Evolutionary conservation across 2,888 invertebrate species (phyloP), one percentile per base, ranked within the genome.

Genomic region (Gnatocerus cornutus): DNA sequence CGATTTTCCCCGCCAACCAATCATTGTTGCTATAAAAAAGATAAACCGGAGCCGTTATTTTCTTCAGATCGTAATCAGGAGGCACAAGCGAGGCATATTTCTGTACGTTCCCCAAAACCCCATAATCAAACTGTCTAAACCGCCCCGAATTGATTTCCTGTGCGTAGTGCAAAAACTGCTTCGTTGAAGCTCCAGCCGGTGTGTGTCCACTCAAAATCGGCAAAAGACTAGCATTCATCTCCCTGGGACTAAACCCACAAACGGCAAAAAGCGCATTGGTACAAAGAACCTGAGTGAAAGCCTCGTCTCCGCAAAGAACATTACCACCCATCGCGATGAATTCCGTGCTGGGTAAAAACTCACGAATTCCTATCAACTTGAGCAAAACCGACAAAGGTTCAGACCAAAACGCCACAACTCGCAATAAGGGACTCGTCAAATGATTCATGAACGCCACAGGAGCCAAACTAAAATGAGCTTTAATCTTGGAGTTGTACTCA

Each of bases 81-180:
- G 70, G 66, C 37, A 8, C 1, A 3, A 12, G 1, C n/a, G 16
- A 45, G 1, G 45, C 56, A 61, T 70, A 70, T 14, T 21, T 56
- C 10, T 48, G 29, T 9, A 66, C 13, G 55, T 70, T 70, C 8
- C 1, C 29, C 6, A 14, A 1, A 3, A 21, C 4, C 6, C 90
- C 90, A 69, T 87, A 85, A 79, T 91, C 89, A 75, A 87, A 91
- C 69, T 89, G 87, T 12, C 88, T 81, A 30, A 80, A 76, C 37
- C 75, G 52, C 3, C 72, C 74, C 1, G 74, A 48, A 16, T 67
- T 64, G 56, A 75, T 73, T 29, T 63, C 52, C 37, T 75, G 77
- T 1, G 73, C 72, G 78, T 88, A 94, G 82, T 94, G 94, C 2
- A 89, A 84, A 5, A 93, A 82, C 80, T 93, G 93, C 76, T 89